These are phyloP conservation scores for Homalodisca vitripennis DNA, from an alignment of 1,140 invertebrate genomes.

Conservation along the genomic window DNA sequence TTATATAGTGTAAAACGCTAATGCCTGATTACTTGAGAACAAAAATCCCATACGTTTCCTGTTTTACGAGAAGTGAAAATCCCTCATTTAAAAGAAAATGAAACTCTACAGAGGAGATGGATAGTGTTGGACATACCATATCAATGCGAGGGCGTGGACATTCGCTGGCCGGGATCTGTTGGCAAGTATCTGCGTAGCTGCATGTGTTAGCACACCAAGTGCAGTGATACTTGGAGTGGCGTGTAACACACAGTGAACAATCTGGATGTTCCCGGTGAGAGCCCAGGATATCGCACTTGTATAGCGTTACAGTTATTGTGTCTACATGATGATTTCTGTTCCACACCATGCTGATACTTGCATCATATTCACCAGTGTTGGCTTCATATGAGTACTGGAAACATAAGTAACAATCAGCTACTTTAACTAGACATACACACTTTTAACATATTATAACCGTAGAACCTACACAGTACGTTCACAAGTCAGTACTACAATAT, in stretches of 20 bases:
- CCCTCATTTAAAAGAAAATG: too few species aligned
- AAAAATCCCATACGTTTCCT: too few species aligned
- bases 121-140: conserved; percentile 62
- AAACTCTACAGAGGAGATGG: too few species aligned
- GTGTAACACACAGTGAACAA: conserved; percentile 90
- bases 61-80: too few species aligned
- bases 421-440: too few species aligned
- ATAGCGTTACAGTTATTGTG: conserved; percentile 84
- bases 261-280: conserved; percentile 89
- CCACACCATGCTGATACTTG: conserved; percentile 87
- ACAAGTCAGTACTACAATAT: too few species aligned
- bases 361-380: conserved; percentile 80
- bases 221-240: conserved; percentile 84
- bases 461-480: too few species aligned
- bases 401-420: too few species aligned
- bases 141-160: conserved; percentile 92
- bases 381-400: conserved; percentile 84
- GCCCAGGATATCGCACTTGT: conserved; percentile 92
- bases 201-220: conserved; percentile 90
- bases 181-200: conserved; percentile 78
- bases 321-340: conserved; percentile 91
- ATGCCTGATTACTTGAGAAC: too few species aligned
- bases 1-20: too few species aligned
- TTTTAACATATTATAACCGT: too few species aligned
- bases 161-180: conserved; percentile 68